These are phyloP conservation scores for Drosophila merina DNA, from an alignment of 2,888 invertebrate species.

Conservation along the genomic window DNA sequence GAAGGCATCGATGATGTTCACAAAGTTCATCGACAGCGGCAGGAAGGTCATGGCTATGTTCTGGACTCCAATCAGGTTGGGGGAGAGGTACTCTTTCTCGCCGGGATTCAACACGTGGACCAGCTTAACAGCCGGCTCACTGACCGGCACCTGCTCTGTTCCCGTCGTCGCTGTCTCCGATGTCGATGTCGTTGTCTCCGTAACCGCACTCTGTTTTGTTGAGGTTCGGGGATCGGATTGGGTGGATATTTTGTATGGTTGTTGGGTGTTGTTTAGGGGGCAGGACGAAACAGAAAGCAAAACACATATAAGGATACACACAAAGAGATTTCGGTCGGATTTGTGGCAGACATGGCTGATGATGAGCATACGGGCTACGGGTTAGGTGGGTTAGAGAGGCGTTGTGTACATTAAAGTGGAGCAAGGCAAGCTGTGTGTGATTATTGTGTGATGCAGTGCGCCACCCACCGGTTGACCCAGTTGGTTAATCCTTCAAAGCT, in stretches of 20 bases:
- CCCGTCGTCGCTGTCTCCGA: conserved; percentile 29
- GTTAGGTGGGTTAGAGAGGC: conserved; percentile 6
- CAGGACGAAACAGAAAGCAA: conserved; percentile 69
- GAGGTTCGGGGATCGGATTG: conserved; percentile 21
- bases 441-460: conserved; percentile 7
- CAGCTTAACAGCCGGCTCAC: conserved; percentile 75
- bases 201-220: conserved; percentile 19
- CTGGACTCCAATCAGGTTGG: conserved; percentile 82
- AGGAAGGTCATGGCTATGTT: conserved; percentile 83
- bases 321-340: conserved; percentile 31
- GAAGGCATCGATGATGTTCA: conserved; percentile 82
- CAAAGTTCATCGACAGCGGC: conserved; percentile 81
- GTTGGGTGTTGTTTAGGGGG: conserved; percentile 40
- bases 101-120: conserved; percentile 82
- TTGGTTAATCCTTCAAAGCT: conserved; percentile 5
- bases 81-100: conserved; percentile 82
- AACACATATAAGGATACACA: conserved; percentile 69
- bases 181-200: conserved; percentile 25
- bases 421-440: conserved; percentile 38
- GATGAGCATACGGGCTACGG: conserved; percentile 1
- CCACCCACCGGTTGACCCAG: conserved; percentile 9
- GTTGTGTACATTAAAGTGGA: conserved; percentile 7
- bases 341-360: conserved; percentile 6
- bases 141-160: conserved; percentile 56
- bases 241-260: conserved; percentile 10